These are phyloP conservation scores for Neoitamus cyanurus DNA, from an alignment of 2,888 invertebrate genomes.

Conservation along the genomic window DNA sequence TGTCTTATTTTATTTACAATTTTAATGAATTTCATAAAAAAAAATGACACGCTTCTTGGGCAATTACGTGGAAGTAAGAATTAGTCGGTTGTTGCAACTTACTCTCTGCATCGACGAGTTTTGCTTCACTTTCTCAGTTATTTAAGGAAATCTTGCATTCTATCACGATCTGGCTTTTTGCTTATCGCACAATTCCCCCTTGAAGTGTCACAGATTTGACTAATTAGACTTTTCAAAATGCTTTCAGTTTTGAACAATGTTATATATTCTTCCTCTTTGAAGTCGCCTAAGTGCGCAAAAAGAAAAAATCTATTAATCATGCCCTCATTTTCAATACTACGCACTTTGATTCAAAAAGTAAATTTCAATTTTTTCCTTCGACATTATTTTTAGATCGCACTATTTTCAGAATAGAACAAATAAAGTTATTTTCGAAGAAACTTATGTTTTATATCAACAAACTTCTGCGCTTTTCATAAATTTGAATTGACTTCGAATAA, in stretches of 20 bases:
- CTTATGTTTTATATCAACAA: neutral
- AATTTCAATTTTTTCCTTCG: neutral
- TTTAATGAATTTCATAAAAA: neutral
- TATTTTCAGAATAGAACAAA: conserved; percentile 4
- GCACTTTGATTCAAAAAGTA: neutral
- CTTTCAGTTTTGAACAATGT: neutral
- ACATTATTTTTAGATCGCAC: neutral
- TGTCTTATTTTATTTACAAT: conserved; percentile 12
- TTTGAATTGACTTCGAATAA: neutral
- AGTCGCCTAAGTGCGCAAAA: neutral
- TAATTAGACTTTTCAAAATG: neutral
- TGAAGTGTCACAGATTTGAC: neutral
- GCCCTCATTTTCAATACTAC: neutral
- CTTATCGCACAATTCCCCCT: neutral
- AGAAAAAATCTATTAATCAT: neutral
- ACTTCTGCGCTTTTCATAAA: neutral
- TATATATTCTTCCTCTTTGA: neutral
- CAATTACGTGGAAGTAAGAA: neutral
- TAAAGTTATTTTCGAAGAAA: neutral
- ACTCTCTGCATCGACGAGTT: neutral
- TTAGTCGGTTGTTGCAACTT: neutral
- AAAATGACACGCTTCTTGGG: neutral
- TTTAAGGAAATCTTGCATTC: neutral
- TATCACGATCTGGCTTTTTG: neutral
- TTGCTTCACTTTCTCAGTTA: neutral